phyloP scores from a whole-genome alignment of 2,797 vertebrate genomes.

The Phalanger gymnotis region DNA sequence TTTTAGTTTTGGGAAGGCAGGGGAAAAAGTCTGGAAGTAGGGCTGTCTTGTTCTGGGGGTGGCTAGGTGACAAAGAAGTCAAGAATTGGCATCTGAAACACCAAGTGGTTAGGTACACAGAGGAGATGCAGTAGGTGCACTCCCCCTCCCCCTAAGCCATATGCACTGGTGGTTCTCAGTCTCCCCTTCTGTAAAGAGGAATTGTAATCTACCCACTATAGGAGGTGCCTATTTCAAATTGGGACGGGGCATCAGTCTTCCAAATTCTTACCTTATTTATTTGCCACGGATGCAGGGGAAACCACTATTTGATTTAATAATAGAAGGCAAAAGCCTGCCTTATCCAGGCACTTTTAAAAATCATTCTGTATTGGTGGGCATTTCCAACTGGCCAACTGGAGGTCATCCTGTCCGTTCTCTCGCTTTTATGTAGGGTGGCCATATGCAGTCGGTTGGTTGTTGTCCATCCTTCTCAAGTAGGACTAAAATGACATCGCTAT shows the following conservation, averaged over 20 bases:
- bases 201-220: background rate
- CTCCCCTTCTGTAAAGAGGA: background rate
- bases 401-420: background rate
- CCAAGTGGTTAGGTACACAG: background rate
- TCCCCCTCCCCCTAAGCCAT: background rate
- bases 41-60: background rate
- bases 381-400: background rate
- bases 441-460: background rate
- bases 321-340: background rate
- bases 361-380: background rate
- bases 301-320: conserved; percentile 23
- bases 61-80: background rate
- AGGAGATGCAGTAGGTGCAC: background rate
- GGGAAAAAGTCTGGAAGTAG: background rate
- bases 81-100: background rate
- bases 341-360: conserved; percentile 2
- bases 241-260: background rate
- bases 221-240: background rate
- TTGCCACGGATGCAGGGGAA: conserved; percentile 9
- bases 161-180: background rate
- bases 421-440: background rate
- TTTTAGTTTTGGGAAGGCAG: background rate
- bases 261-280: background rate
- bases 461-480: background rate
- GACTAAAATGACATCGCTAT: background rate